Evolutionary conservation across 2,797 vertebrate species (phyloP).

Genomic region (Delichon dasypus): DNA sequence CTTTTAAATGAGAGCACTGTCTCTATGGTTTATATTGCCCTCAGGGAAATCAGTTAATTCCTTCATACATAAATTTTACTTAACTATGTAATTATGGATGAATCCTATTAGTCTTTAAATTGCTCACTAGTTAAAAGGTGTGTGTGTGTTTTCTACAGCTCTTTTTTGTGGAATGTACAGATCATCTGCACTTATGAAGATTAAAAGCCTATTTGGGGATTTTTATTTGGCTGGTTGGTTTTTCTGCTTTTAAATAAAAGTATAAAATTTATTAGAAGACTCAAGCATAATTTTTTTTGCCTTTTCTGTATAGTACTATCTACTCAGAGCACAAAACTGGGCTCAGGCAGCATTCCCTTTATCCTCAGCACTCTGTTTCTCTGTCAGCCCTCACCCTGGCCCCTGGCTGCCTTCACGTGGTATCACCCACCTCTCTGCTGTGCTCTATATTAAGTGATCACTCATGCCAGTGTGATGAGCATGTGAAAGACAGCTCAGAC

Average conservation of each 20-base stretch:
- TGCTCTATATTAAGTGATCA: neutral
- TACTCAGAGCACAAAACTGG: neutral
- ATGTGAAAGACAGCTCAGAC: conserved; percentile 23
- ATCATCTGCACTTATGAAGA: conserved; percentile 69
- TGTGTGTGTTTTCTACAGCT: conserved; percentile 36
- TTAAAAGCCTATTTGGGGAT: conserved; percentile 59
- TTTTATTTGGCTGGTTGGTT: conserved; percentile 25
- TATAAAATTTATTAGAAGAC: conserved; percentile 4
- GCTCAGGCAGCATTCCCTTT: neutral
- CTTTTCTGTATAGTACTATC: neutral
- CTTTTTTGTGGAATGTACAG: conserved; percentile 53
- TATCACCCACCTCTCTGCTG: neutral
- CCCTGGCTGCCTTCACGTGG: neutral
- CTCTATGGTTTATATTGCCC: conserved; percentile 74
- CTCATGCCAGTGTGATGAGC: neutral
- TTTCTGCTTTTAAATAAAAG: conserved; percentile 32
- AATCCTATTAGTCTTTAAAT: conserved; percentile 74
- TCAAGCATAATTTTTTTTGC: neutral
- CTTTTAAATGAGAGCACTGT: conserved; percentile 64
- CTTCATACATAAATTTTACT: conserved; percentile 82
- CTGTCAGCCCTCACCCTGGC: neutral
- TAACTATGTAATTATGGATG: conserved; percentile 80
- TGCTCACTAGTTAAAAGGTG: conserved; percentile 76
- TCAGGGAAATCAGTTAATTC: conserved; percentile 77
- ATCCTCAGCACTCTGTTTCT: neutral